Evolutionary conservation across 2,113 vertebrate genomes (phyloP), one percentile per base, ranked within the genome.

Genomic region (Nettapus auritus): DNA sequence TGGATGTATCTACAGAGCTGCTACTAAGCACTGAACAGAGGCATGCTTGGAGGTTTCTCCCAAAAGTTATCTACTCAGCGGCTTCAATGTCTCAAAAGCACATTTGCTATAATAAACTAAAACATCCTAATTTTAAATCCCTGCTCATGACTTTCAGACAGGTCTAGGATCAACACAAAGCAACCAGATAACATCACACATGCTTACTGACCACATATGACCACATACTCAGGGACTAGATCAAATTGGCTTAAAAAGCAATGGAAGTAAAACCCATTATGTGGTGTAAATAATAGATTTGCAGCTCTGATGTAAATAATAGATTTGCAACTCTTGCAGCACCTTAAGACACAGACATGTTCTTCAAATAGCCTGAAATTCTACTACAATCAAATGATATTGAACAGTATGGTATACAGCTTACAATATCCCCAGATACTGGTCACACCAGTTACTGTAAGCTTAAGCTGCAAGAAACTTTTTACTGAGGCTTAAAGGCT

Each of bases 231-330:
- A 9, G 71, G 56, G 48, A 67, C 44, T 60, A 53, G 66, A 13
- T 33, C 33, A 42, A 33, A 38, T 0, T 38, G 46, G 38, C 31
- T 78, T 48, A 48, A 52, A 86, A 67, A 71, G 46, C 38, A 64
- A 29, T 4, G 36, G 59, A 26, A 74, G 40, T 66, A 53, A 63
- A 38, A 0, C 18, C 42, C 19, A 4, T 29, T 67, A 53, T 70
- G 44, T 91, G 69, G 28, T 91, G 76, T 50, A 90, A 96, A 94
- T 74, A 92, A 84, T n/a, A 53, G 79, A 91, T 84, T 82, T 95
- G 86, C 86, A 82, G 13, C 71, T 71, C 60, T 91, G 69, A 28
- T 91, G 76, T 50, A 90, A 96, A 94, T 74, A 92, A 84, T 31
- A 53, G 76, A 91, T 84, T 82, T 96, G 88, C 84, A 82, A 14